Evolutionary conservation across 64 coral and sea anemone species (phyloP).

Genomic region (Stichodactyla helianthus): DNA sequence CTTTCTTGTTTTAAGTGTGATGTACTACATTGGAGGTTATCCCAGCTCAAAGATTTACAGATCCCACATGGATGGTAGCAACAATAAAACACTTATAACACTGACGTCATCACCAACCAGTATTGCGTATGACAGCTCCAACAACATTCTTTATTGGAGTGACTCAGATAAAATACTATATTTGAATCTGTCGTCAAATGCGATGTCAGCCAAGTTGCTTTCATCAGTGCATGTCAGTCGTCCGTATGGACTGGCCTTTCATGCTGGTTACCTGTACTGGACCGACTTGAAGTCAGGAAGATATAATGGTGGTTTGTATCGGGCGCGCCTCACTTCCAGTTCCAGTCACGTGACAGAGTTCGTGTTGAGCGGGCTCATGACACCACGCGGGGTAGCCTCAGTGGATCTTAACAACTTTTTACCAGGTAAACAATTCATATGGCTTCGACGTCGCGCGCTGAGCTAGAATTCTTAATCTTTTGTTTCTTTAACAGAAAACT

Average conservation of each 20-base stretch:
- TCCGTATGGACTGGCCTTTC: neutral
- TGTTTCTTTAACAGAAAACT: neutral
- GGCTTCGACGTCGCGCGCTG: neutral
- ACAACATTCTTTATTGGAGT: constrained; percentile 1
- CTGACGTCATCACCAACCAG: neutral
- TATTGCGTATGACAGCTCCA: neutral
- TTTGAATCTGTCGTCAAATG: neutral
- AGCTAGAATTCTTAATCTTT: neutral
- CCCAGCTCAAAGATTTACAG: neutral
- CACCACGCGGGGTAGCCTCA: neutral
- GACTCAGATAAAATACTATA: neutral
- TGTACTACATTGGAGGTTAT: neutral
- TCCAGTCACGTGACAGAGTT: neutral
- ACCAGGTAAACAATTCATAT: neutral
- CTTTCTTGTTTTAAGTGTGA: neutral
- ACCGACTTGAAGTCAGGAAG: neutral
- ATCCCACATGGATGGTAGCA: constrained; percentile 16
- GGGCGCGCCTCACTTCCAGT: neutral
- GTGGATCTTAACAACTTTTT: neutral
- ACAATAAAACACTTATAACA: neutral
- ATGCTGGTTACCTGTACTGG: neutral
- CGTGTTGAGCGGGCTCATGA: neutral
- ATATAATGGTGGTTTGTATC: neutral
- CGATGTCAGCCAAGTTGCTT: neutral
- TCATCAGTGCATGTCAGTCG: neutral